Base-by-base conservation (phyloP, 2,797 vertebrate genomes). In the Tamandua tetradactyla region DNA sequence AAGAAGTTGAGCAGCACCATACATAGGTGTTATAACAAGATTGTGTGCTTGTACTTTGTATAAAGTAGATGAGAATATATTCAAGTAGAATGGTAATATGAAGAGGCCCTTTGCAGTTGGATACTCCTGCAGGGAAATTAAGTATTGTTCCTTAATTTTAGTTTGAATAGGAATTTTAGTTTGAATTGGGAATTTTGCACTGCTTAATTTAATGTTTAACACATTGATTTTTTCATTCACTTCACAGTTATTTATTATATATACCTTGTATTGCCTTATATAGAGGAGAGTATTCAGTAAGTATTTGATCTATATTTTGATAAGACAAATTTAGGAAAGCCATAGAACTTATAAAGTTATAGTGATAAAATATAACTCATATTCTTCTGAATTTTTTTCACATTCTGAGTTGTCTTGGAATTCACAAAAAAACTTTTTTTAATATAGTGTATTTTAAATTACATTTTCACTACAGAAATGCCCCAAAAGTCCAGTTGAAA, bases 141-240 rank as follows among this genome's bases (percentile, higher is more conserved):
- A n/a, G 10, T 71, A 82, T 40, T 93, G 22, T 86, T 66, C 35
- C 23, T 86, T 85, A 81, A 75, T 93, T 83, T 87, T 57, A 74
- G 44, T 87, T 93, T 66, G 32, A 30, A 79, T 87, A n/a, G n/a
- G n/a, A n/a, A n/a, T 87, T 79, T 71, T 92, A 66, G 74, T 90
- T 87, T 82, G 35, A 72, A 37, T 93, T 72, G 82, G 23, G 30
- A 82, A 82, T 75, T 84, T 71, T 64, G 52, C 76, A 44, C 44
- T 55, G 20, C 37, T 81, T 61, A n/a, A n/a, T n/a, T n/a, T n/a
- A 32, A 4, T 1, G 30, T 72, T 87, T 82, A 82, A 66, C 32
- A 78, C 37, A 69, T 59, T 69, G 30, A 64, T 74, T 75, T 82
- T n/a, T 87, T 80, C 9, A 72, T 87, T 81, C 10, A 64, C 30